These are phyloP conservation scores for Thamnophis elegans DNA, from an alignment of 2,797 vertebrate genomes.

Conservation along the genomic window DNA sequence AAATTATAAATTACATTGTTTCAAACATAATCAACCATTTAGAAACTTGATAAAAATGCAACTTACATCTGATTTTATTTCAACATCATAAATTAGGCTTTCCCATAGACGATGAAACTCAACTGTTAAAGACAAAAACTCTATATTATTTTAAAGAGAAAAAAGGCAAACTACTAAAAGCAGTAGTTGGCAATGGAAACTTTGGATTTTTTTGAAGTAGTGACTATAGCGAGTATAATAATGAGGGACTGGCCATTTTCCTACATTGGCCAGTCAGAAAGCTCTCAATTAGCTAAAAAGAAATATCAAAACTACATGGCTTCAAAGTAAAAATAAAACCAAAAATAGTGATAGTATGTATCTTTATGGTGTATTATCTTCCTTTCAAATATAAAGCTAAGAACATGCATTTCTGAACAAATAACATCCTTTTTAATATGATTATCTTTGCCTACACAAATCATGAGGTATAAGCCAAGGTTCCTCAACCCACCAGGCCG, in stretches of 20 bases:
- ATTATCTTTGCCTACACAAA: not conserved
- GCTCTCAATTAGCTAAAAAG: not conserved
- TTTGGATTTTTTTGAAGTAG: not conserved
- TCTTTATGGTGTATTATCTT: not conserved
- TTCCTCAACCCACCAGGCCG: not conserved
- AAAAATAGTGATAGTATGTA: not conserved
- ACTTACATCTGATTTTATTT: constrained; percentile 91
- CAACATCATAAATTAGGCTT: constrained; percentile 89
- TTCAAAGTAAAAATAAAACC: not conserved
- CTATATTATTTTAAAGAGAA: constrained; percentile 4
- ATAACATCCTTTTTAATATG: not conserved
- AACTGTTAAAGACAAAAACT: constrained; percentile 72
- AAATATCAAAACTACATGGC: not conserved
- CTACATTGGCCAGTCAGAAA: not conserved
- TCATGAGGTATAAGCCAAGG: not conserved
- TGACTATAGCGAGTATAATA: not conserved
- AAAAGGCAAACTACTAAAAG: not conserved
- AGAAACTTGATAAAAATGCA: constrained; percentile 1
- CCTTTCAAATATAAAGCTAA: not conserved
- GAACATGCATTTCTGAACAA: not conserved
- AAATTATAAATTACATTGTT: not conserved
- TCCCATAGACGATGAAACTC: constrained; percentile 98
- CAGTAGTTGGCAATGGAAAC: not conserved
- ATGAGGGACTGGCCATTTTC: not conserved
- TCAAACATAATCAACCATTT: not conserved